Base-by-base conservation (phyloP, 2,888 invertebrate species). In the Cephus spinipes region DNA sequence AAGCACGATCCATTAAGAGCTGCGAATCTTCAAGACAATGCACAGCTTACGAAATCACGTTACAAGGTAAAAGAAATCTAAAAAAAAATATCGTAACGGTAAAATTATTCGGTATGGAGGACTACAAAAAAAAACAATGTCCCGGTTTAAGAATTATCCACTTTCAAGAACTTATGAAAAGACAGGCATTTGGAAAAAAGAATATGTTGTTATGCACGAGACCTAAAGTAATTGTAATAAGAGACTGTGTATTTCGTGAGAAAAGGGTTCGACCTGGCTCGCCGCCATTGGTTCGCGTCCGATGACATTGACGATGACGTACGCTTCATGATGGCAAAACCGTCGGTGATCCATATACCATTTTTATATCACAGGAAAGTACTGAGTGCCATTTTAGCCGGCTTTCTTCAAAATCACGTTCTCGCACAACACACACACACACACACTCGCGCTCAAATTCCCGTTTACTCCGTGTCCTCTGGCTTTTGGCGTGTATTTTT, bases 311-410 rank as follows among this genome's bases (percentile, higher is more conserved):
- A 55, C 55, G 55, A 55, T 55, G 23, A 55, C 55, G 55, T 55
- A 23, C 23, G 55, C 30, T 73, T 76, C 73, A 79, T 69, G 68
- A 79, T 79, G 35, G 35, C 81, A 83, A 77, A 80, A 82, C 77
- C 75, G 74, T 77, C 80, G 81, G 81, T 78, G 81, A 82, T 82
- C 78, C 82, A 76, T 85, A 82, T 85, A 83, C 82, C 78, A 81
- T 85, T 82, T 75, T 79, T 84, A 85, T 86, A 86, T 87, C 87
- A 86, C 86, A 86, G 86, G 83, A 83, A 84, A 84, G 83, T 84
- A 84, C 83, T 79, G 80, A 82, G 78, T 79, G 79, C 74, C 75
- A 74, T 76, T 76, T 76, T 77, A 77, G 77, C 71, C 71, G 55
- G 55, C 55, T 55, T 40, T 40, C 40, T 40, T 55, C 55, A 55